phyloP scores from a whole-genome alignment of 2,113 vertebrate species.

The Serranochromis macrocephalus region DNA sequence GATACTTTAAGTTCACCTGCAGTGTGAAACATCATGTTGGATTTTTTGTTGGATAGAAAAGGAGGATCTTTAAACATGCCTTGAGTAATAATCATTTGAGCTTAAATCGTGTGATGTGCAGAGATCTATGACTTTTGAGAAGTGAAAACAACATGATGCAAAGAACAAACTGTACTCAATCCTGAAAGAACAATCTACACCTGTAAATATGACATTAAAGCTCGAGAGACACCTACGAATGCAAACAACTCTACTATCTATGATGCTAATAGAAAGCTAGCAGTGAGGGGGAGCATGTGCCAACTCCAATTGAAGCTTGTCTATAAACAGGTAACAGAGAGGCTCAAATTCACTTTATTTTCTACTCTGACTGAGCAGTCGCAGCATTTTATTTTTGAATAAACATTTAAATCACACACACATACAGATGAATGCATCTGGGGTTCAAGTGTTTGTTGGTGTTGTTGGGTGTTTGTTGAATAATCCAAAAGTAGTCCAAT shows the following conservation, averaged over 20 bases:
- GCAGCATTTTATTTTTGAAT: background rate
- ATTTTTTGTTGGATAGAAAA: background rate
- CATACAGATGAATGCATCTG: background rate
- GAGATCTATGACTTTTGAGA: accelerated
- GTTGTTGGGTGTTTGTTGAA: background rate
- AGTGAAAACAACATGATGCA: background rate
- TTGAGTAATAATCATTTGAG: accelerated
- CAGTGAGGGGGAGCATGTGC: background rate
- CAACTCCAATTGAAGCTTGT: accelerated
- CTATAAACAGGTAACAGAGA: background rate
- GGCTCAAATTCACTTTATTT: background rate
- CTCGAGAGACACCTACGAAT: background rate
- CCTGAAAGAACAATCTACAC: background rate
- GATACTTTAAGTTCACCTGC: background rate
- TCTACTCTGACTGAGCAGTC: background rate
- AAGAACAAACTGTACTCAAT: background rate
- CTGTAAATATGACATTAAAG: background rate
- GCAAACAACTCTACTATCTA: background rate
- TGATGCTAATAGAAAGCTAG: background rate
- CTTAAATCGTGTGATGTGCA: background rate
- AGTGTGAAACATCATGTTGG: background rate
- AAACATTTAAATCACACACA: background rate
- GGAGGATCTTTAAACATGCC: background rate
- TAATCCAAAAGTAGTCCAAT: background rate
- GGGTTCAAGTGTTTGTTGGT: accelerated